Base-by-base conservation (phyloP, 2,888 invertebrate genomes). In the Cataglyphis rosenhaueri region DNA sequence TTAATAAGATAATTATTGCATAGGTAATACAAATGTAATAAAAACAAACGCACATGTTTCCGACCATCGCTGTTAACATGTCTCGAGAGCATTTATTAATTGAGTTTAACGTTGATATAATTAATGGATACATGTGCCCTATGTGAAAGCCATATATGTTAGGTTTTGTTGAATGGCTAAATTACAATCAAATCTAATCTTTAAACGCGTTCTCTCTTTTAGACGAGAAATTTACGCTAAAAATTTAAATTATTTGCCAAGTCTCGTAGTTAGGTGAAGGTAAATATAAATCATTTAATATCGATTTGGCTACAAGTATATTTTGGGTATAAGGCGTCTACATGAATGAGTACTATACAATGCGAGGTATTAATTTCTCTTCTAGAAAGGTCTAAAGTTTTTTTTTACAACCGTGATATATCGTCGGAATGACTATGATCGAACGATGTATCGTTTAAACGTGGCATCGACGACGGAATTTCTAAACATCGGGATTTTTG, bases 291-390 rank as follows among this genome's bases (percentile, higher is more conserved):
- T 21, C 18, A 12, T 3, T 35, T 32, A 61, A 35, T 48, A 48
- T 32, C 71, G 35, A 44, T 12, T 78, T 78, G 78, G 35, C 85
- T 88, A 88, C 88, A 85, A 88, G 88, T 88, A 84, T 88, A 88
- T 88, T 86, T 88, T 88, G 85, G 83, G 87, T 82, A 81, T 85
- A 84, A 88, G 87, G 88, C 85, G 83, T 82, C 88, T 88, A 88
- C 88, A 88, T 86, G 88, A 78, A 82, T 85, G 86, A 85, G 25
- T 86, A 85, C 84, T 86, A 88, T 88, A 86, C 88, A 86, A 82
- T 86, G 81, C 85, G 88, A 88, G 81, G 78, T 84, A 81, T 86
- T 76, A 65, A 65, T 61, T 82, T 81, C 10, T 73, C 71, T 74
- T 75, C 75, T 29, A 41, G 76, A 41, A 70, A 64, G 62, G 68